These are phyloP conservation scores for Chrysomallon squamiferum DNA, from an alignment of 1,140 invertebrate species.

Conservation along the genomic window DNA sequence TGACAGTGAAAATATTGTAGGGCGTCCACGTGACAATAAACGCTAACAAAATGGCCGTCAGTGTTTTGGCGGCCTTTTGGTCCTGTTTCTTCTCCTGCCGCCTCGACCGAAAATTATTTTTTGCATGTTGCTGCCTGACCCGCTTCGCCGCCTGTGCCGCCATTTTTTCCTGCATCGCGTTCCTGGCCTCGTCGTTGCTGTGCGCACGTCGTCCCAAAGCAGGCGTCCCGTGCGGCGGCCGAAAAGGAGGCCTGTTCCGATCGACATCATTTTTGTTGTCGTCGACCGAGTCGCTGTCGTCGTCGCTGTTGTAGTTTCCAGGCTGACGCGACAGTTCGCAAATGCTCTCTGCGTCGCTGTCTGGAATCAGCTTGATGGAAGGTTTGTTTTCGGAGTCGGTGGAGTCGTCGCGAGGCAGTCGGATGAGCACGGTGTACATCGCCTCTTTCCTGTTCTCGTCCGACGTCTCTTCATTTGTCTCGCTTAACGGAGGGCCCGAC, in stretches of 20 bases:
- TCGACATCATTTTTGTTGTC: background rate
- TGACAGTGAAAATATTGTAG: constrained; percentile 83
- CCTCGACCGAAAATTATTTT: constrained; percentile 65
- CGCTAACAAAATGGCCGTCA: constrained; percentile 93
- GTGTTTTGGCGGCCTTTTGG: constrained; percentile 97
- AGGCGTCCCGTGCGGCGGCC: constrained; percentile 44
- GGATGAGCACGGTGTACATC: constrained; percentile 90
- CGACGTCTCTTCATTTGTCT: constrained; percentile 40
- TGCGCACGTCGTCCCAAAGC: constrained; percentile 47
- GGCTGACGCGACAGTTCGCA: constrained; percentile 12
- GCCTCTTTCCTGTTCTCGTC: constrained; percentile 59
- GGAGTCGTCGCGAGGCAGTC: constrained; percentile 71
- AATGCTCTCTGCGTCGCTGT: constrained; percentile 28
- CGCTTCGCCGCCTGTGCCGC: constrained; percentile 47
- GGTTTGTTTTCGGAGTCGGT: constrained; percentile 19
- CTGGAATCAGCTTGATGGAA: constrained; percentile 34
- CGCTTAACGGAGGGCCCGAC: constrained; percentile 4
- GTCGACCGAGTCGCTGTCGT: constrained; percentile 1
- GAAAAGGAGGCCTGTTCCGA: constrained; percentile 10
- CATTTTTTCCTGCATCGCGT: constrained; percentile 50
- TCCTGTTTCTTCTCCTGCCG: constrained; percentile 96
- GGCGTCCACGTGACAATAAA: constrained; percentile 99
- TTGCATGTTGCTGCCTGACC: constrained; percentile 37
- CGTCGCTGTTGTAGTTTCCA: background rate
- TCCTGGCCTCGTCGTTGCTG: constrained; percentile 41